These are phyloP conservation scores for Globodera rostochiensis DNA, from an alignment of 1,140 invertebrate species.

Conservation along the genomic window DNA sequence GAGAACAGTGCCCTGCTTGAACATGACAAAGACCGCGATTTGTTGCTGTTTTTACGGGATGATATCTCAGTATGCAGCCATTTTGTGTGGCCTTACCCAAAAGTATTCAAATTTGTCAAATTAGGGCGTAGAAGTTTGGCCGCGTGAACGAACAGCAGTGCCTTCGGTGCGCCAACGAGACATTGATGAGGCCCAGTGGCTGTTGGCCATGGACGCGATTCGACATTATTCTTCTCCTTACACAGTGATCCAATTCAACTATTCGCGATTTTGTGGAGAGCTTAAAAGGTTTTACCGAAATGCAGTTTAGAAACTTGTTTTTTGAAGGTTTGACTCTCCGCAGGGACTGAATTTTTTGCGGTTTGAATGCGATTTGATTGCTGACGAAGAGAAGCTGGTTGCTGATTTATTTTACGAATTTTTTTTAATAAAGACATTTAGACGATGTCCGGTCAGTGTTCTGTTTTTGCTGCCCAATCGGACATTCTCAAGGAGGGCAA, in stretches of 20 bases:
- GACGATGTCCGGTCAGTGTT: constrained; percentile 24
- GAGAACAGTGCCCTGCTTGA: constrained; percentile 53
- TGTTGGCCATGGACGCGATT: constrained; percentile 40
- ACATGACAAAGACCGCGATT: constrained; percentile 44
- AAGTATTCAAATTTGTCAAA: too few relatives aligned
- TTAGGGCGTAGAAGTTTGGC: constrained; percentile 35
- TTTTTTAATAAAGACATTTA: constrained; percentile 13
- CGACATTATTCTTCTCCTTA: constrained; percentile 45
- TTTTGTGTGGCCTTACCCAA: too few relatives aligned
- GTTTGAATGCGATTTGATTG: constrained; percentile 43
- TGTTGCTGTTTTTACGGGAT: constrained; percentile 50
- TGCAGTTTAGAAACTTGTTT: not conserved
- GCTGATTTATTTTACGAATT: not conserved
- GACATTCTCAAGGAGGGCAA: constrained; percentile 47
- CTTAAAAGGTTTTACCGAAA: constrained; percentile 47
- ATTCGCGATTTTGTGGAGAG: constrained; percentile 46
- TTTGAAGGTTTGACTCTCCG: constrained; percentile 32
- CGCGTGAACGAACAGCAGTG: constrained; percentile 39
- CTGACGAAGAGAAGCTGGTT: constrained; percentile 46
- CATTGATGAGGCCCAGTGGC: constrained; percentile 42
- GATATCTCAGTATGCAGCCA: constrained; percentile 45
- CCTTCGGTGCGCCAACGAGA: constrained; percentile 36
- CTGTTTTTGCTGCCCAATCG: constrained; percentile 1
- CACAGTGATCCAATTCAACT: constrained; percentile 52
- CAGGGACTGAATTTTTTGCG: constrained; percentile 26